A percentile compares a stretch with the other conserved stretches of the same genome.
These are phyloP conservation scores for Oncopeltus fasciatus DNA, from an alignment of 1,140 invertebrate genomes.

Conservation along the genomic window DNA sequence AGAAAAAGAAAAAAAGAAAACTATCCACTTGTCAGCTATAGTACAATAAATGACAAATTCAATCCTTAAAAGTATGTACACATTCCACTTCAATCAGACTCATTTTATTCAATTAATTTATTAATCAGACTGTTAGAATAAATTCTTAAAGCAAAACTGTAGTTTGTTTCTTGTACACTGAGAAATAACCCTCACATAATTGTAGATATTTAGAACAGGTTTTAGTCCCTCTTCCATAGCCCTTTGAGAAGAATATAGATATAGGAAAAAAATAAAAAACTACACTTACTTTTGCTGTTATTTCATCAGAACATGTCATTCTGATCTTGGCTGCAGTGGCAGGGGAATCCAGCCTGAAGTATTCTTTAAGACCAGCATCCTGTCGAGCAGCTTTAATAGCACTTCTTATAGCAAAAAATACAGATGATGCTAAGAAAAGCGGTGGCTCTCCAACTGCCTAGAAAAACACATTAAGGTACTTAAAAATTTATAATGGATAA, in stretches of 20 bases:
- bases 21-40: too few species aligned
- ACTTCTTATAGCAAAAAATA: conserved; percentile 76
- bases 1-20: too few species aligned
- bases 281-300: conserved; percentile 36
- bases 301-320: conserved; percentile 73
- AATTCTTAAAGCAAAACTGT: background rate
- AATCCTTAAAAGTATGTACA: too few species aligned
- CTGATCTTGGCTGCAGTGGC: conserved; percentile 78
- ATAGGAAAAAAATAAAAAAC: background rate
- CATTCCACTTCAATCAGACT: too few species aligned
- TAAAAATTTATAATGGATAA: background rate
- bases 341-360: conserved; percentile 68
- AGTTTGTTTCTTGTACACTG: background rate
- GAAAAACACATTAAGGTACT: background rate
- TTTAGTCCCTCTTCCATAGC: too few species aligned
- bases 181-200: background rate
- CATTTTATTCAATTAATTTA: too few species aligned
- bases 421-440: conserved; percentile 70
- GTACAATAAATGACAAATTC: too few species aligned
- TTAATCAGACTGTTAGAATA: too few species aligned
- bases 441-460: conserved; percentile 92
- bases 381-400: conserved; percentile 64
- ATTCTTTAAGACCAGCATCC: conserved; percentile 44
- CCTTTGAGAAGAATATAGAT: background rate
- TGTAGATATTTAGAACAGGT: too few species aligned